These are phyloP conservation scores for Nestor notabilis DNA, from an alignment of 2,113 vertebrate species.

Conservation along the genomic window DNA sequence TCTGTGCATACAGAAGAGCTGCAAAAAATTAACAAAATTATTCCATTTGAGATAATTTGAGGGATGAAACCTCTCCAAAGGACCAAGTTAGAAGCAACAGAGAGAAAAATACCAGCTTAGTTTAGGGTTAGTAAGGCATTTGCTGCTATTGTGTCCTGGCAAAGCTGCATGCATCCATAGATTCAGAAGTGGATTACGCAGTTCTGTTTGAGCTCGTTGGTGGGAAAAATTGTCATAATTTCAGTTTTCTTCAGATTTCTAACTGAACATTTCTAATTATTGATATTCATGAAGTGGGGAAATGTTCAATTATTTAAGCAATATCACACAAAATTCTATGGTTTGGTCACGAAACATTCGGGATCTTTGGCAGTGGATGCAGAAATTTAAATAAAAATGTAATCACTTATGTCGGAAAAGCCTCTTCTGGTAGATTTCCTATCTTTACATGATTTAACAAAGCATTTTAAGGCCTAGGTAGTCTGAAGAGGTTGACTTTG, in stretches of 20 bases:
- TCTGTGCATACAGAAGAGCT: neutral
- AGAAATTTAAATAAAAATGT: neutral
- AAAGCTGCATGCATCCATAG: neutral
- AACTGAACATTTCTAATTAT: neutral
- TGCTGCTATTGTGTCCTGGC: neutral
- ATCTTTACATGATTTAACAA: slow-evolving; percentile 11
- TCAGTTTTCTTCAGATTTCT: neutral
- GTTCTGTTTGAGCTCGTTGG: neutral
- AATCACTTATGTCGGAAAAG: neutral
- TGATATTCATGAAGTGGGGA: neutral
- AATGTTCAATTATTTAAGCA: neutral
- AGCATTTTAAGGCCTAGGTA: slow-evolving; percentile 12
- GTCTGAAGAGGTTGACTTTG: neutral
- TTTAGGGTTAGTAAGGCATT: neutral
- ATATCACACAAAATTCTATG: neutral
- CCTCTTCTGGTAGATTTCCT: neutral
- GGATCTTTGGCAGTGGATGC: neutral
- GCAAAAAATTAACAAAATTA: neutral
- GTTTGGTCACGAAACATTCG: neutral
- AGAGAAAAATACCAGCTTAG: neutral
- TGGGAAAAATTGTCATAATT: neutral
- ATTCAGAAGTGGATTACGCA: neutral
- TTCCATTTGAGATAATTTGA: neutral
- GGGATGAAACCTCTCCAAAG: neutral
- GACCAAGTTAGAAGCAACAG: neutral